These are phyloP conservation scores for Cydia fagiglandana DNA, from an alignment of 1,140 invertebrate genomes.

Conservation along the genomic window DNA sequence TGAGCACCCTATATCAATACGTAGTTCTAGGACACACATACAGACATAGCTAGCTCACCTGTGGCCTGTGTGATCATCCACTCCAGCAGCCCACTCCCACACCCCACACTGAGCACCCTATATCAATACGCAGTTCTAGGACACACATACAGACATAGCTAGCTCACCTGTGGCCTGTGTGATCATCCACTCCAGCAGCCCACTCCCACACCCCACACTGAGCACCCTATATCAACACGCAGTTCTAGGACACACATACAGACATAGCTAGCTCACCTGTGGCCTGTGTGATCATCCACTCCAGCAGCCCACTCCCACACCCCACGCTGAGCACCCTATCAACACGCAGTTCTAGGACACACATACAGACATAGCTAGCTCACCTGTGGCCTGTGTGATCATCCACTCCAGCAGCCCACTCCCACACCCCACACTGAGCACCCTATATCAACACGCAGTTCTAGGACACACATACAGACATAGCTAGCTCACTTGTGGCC, in stretches of 20 bases:
- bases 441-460: too few species aligned
- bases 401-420: too few species aligned
- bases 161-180: constrained; percentile 63
- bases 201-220: constrained; percentile 76
- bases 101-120: constrained; percentile 71
- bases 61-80: constrained; percentile 73
- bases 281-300: constrained; percentile 73
- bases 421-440: too few species aligned
- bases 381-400: too few species aligned
- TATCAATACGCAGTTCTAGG: too few species aligned
- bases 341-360: neutral
- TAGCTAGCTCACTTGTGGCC: too few species aligned
- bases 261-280: constrained; percentile 58
- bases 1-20: constrained; percentile 63
- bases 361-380: too few species aligned
- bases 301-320: constrained; percentile 74
- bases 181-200: constrained; percentile 76
- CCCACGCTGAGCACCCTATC: constrained; percentile 69
- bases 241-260: too few species aligned
- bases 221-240: constrained; percentile 60
- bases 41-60: constrained; percentile 51
- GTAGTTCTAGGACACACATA: too few species aligned
- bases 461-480: too few species aligned
- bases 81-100: constrained; percentile 74
- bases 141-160: too few species aligned